phyloP scores from a whole-genome alignment of 2,113 vertebrate species.

The Siphamia tubifer region DNA sequence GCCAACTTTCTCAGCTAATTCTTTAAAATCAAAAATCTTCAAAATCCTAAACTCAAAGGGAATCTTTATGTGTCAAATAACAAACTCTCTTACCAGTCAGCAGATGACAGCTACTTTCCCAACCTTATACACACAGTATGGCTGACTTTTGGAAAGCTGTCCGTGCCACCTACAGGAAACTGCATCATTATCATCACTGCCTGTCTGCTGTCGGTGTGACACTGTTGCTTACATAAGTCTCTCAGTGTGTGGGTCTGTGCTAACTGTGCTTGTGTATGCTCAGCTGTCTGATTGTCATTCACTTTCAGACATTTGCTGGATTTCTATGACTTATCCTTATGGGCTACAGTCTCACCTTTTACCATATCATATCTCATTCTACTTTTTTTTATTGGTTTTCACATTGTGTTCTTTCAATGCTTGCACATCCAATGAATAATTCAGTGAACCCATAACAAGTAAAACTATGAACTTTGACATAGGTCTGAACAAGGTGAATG shows the following conservation, averaged over 20 bases:
- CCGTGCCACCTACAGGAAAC: no score
- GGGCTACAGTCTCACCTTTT: not conserved
- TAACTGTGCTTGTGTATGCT: constrained; percentile 21
- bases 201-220: constrained; percentile 27
- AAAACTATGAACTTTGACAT: not conserved
- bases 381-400: not conserved
- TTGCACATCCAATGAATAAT: no score
- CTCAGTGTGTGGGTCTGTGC: constrained; percentile 22
- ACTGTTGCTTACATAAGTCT: constrained; percentile 41
- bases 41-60: constrained; percentile 24
- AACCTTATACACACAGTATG: constrained; percentile 4
- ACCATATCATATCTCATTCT: not conserved
- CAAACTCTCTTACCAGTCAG: not conserved
- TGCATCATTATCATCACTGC: constrained; percentile 43
- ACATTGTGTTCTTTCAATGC: not conserved
- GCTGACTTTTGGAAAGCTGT: constrained; percentile 1
- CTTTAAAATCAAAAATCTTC: constrained; percentile 27
- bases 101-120: constrained; percentile 15
- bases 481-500: not conserved
- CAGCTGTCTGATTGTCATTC: constrained; percentile 31
- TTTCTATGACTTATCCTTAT: constrained; percentile 4
- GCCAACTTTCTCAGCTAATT: constrained; percentile 20
- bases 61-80: constrained; percentile 16
- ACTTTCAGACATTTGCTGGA: constrained; percentile 22
- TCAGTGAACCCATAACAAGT: no score